These are phyloP conservation scores for Lepetodrilus schrolli DNA, from an alignment of 2,888 invertebrate species.

Conservation along the genomic window DNA sequence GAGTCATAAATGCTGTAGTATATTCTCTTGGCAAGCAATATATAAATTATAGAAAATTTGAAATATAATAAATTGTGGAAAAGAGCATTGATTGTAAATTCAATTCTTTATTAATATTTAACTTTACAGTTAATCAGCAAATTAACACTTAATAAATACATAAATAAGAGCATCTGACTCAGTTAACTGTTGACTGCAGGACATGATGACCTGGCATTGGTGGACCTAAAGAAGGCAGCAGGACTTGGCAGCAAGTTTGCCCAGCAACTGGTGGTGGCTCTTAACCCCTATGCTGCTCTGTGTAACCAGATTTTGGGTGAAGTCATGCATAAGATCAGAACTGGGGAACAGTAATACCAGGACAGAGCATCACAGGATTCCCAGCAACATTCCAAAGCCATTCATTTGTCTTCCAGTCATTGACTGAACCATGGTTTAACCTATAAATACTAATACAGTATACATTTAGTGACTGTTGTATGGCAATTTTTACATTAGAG, in stretches of 20 bases:
- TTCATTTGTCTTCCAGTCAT: neutral
- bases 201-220: conserved; percentile 82
- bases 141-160: neutral
- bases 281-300: conserved; percentile 95
- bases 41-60: no score
- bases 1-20: no score
- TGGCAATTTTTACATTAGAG: no score
- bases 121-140: neutral
- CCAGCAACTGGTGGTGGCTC: conserved; percentile 85
- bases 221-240: conserved; percentile 87
- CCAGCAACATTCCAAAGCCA: neutral
- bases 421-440: no score
- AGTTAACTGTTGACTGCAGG: conserved; percentile 48
- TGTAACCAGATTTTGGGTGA: conserved; percentile 95
- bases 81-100: no score
- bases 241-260: conserved; percentile 90
- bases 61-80: no score
- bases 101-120: no score
- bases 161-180: neutral
- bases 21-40: no score
- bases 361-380: no score
- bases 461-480: neutral
- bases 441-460: neutral
- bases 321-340: conserved; percentile 79
- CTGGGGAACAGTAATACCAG: conserved; percentile 56